These are phyloP conservation scores for Netelia inedita DNA, from an alignment of 2,888 invertebrate genomes.

Conservation along the genomic window DNA sequence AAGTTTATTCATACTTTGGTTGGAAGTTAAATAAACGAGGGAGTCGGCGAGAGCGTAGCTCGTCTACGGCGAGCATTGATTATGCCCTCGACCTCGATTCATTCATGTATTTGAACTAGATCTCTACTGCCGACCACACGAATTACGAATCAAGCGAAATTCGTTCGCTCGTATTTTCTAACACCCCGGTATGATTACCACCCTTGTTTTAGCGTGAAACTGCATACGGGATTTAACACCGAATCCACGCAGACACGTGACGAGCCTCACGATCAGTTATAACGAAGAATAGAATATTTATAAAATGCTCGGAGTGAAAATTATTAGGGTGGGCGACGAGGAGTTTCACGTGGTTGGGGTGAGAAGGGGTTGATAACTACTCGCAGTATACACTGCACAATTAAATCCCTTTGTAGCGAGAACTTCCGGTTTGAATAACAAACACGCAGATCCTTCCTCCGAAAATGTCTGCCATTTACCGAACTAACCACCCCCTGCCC, in stretches of 20 bases:
- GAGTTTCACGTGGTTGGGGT: conserved; percentile 72
- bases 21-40: not conserved
- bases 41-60: not conserved
- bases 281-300: too few species aligned
- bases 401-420: conserved; percentile 69
- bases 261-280: too few species aligned
- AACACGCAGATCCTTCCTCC: conserved; percentile 66
- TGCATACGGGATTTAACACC: too few species aligned
- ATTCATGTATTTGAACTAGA: not conserved
- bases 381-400: conserved; percentile 79
- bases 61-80: too few species aligned
- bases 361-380: conserved; percentile 74
- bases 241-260: too few species aligned
- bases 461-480: conserved; percentile 73
- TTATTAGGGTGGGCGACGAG: conserved; percentile 34
- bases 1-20: conserved; percentile 1
- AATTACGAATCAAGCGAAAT: too few species aligned
- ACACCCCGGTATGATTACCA: conserved; percentile 55
- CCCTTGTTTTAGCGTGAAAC: conserved; percentile 80
- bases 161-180: too few species aligned
- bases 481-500: conserved; percentile 69
- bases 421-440: conserved; percentile 35
- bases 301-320: not conserved
- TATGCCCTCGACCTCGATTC: not conserved
- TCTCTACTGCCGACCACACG: not conserved